These are phyloP conservation scores for Melopsittacus undulatus DNA, from an alignment of 2,797 vertebrate genomes.

Conservation along the genomic window DNA sequence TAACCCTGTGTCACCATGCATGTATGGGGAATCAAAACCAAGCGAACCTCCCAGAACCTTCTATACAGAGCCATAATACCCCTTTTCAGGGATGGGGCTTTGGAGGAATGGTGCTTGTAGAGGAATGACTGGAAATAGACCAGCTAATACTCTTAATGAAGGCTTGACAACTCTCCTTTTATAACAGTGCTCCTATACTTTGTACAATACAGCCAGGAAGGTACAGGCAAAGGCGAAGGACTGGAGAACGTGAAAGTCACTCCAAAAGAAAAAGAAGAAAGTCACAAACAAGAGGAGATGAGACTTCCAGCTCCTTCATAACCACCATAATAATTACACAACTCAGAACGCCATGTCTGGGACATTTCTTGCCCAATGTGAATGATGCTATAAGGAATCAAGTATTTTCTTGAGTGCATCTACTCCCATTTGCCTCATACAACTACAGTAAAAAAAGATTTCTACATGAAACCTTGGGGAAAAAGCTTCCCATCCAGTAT, in stretches of 20 bases:
- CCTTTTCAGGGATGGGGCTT: neutral
- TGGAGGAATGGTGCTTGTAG: neutral
- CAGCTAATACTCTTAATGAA: neutral
- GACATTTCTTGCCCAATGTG: neutral
- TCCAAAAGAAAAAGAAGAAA: neutral
- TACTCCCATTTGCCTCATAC: neutral
- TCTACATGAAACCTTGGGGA: neutral
- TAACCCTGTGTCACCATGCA: neutral
- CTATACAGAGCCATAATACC: neutral
- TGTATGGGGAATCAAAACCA: neutral
- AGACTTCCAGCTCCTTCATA: neutral
- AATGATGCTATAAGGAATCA: neutral
- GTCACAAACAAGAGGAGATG: neutral
- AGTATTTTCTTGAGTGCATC: neutral
- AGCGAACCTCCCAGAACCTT: neutral
- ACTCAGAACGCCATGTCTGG: neutral
- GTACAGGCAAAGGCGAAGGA: neutral
- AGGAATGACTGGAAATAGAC: neutral
- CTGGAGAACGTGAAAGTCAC: neutral
- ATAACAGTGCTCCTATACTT: neutral
- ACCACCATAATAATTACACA: neutral
- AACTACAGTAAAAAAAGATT: neutral
- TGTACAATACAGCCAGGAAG: neutral
- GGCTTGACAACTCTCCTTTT: neutral
- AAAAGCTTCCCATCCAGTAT: neutral